Percentiles rank a stretch among this genome's conserved stretches.
Conservation (phyloP, 2,797 vertebrate genomes). For the Crenuchus spilurus region DNA sequence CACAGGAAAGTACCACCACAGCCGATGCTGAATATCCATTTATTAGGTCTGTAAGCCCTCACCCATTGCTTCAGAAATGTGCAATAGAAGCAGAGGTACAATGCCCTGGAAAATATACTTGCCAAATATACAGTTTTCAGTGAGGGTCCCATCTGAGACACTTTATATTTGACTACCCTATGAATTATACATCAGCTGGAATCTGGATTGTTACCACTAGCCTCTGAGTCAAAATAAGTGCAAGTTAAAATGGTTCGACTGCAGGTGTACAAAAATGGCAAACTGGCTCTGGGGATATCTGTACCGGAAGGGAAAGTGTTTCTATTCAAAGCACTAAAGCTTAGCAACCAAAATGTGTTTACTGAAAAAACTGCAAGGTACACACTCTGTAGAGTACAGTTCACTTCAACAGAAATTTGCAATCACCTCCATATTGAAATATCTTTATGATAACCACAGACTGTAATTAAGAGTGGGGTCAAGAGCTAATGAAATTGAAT, state of each 20-base stretch:
- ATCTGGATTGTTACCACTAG: neutral
- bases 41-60: constrained; percentile 31
- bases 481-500: constrained; percentile 1
- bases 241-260: constrained; percentile 18
- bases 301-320: constrained; percentile 18
- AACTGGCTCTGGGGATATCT: constrained; percentile 23
- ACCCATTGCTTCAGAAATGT: constrained; percentile 4
- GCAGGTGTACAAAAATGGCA: constrained; percentile 35
- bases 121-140: constrained; percentile 20
- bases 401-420: neutral
- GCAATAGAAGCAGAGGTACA: constrained; percentile 39
- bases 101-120: constrained; percentile 22
- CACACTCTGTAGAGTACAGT: no score
- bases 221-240: constrained; percentile 33
- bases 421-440: neutral
- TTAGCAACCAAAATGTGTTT: neutral
- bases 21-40: constrained; percentile 22
- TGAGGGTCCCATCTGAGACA: constrained; percentile 16
- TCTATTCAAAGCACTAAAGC: constrained; percentile 10
- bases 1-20: constrained; percentile 9
- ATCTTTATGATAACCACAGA: constrained; percentile 3
- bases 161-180: constrained; percentile 37
- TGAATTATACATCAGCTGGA: constrained; percentile 50
- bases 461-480: neutral
- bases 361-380: no score